phyloP scores from a whole-genome alignment of 2,888 invertebrate species.

The Tribolium freemani region DNA sequence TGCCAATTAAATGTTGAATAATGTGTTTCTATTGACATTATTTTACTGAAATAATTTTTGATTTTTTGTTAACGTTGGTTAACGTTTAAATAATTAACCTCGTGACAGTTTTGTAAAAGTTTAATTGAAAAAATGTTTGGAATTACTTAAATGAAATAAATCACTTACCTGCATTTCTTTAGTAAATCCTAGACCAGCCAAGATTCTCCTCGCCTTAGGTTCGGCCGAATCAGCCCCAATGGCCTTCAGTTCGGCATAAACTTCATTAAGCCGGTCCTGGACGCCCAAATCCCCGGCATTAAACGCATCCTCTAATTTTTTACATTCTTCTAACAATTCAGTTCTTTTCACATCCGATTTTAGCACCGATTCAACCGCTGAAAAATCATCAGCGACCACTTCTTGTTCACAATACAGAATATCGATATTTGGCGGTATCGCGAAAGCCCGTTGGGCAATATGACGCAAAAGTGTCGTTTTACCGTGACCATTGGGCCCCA shows the following conservation, averaged over 20 bases:
- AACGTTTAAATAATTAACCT: too few relatives aligned
- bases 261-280: slow-evolving; percentile 87
- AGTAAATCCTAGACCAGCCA: slow-evolving; percentile 97
- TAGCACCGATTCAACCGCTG: slow-evolving; percentile 93
- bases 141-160: too few relatives aligned
- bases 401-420: slow-evolving; percentile 98
- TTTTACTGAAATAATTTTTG: too few relatives aligned
- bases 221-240: slow-evolving; percentile 99
- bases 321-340: slow-evolving; percentile 85
- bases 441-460: slow-evolving; percentile 89
- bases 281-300: slow-evolving; percentile 81
- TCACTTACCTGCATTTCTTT: slow-evolving; percentile 80
- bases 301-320: slow-evolving; percentile 81
- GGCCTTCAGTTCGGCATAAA: slow-evolving; percentile 94
- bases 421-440: slow-evolving; percentile 96
- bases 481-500: slow-evolving; percentile 99
- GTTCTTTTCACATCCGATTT: slow-evolving; percentile 94
- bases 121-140: too few relatives aligned
- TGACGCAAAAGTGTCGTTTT: slow-evolving; percentile 97
- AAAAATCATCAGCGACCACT: slow-evolving; percentile 93
- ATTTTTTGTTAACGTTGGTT: too few relatives aligned
- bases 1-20: too few relatives aligned
- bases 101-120: too few relatives aligned
- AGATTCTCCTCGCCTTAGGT: slow-evolving; percentile 93
- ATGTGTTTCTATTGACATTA: too few relatives aligned